Conservation (phyloP, 92 coral and sea anemone genomes). For the Nematostella vectensis region DNA sequence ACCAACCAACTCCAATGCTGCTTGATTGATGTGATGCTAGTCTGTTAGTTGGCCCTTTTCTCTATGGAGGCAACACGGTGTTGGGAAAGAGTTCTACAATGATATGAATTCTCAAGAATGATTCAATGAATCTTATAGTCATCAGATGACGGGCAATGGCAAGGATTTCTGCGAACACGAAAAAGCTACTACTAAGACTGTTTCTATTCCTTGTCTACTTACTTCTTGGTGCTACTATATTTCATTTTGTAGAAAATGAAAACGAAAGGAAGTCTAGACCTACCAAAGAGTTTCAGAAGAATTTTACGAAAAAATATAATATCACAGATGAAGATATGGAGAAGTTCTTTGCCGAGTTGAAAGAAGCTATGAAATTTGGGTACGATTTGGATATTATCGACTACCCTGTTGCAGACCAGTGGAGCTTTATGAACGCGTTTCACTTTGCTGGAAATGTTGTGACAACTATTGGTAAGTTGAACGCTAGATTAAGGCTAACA, state of each 20-base stretch:
- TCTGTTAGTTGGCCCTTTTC: constrained; percentile 7
- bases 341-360: constrained; percentile 47
- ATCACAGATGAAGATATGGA: constrained; percentile 57
- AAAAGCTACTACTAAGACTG: constrained; percentile 79
- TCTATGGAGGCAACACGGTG: not conserved
- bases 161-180: constrained; percentile 72
- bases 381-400: constrained; percentile 38
- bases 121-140: no score
- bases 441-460: constrained; percentile 98
- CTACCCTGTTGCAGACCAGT: constrained; percentile 24
- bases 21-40: constrained; percentile 17
- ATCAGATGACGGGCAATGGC: constrained; percentile 78
- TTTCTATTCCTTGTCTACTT: constrained; percentile 82
- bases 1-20: constrained; percentile 26
- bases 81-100: no score
- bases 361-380: constrained; percentile 67
- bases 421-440: constrained; percentile 96
- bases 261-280: constrained; percentile 32
- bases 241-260: constrained; percentile 51
- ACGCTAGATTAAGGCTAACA: no score
- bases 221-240: constrained; percentile 84
- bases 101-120: no score
- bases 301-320: constrained; percentile 42
- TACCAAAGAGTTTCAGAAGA: constrained; percentile 24
- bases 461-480: constrained; percentile 88